These are phyloP conservation scores for Hippopotamyrus pictus DNA, from an alignment of 2,797 vertebrate genomes.

Conservation along the genomic window DNA sequence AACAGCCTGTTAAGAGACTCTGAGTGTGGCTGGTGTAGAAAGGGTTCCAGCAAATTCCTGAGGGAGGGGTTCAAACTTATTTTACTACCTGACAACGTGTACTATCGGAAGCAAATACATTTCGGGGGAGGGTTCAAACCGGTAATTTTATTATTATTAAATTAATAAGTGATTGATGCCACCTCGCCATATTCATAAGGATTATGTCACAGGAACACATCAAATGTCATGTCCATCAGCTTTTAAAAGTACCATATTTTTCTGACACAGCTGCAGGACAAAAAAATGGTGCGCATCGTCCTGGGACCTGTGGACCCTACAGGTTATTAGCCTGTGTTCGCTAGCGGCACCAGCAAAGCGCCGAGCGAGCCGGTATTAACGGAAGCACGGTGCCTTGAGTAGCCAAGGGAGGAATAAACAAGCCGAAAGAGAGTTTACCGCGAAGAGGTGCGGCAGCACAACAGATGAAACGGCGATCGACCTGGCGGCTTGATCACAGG, in stretches of 20 bases:
- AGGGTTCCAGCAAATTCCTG: background rate
- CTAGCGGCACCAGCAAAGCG: background rate
- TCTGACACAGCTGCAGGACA: background rate
- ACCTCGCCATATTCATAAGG: background rate
- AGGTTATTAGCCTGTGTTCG: background rate
- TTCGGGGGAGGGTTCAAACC: background rate
- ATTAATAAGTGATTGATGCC: background rate
- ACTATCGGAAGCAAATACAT: background rate
- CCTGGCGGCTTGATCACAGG: background rate
- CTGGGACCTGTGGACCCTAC: background rate
- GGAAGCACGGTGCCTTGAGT: background rate
- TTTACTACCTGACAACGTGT: background rate
- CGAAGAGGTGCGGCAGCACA: background rate
- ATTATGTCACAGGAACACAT: background rate
- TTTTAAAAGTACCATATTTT: background rate
- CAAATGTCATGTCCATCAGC: background rate
- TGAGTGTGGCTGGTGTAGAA: background rate
- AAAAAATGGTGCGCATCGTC: background rate
- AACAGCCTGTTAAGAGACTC: background rate
- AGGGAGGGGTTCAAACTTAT: background rate
- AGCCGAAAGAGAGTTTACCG: background rate
- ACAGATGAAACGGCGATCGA: background rate
- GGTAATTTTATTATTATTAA: background rate
- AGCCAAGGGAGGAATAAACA: background rate
- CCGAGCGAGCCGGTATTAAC: background rate